Evolutionary conservation across 2,888 invertebrate species (phyloP).

Genomic region (Cabera pusaria): DNA sequence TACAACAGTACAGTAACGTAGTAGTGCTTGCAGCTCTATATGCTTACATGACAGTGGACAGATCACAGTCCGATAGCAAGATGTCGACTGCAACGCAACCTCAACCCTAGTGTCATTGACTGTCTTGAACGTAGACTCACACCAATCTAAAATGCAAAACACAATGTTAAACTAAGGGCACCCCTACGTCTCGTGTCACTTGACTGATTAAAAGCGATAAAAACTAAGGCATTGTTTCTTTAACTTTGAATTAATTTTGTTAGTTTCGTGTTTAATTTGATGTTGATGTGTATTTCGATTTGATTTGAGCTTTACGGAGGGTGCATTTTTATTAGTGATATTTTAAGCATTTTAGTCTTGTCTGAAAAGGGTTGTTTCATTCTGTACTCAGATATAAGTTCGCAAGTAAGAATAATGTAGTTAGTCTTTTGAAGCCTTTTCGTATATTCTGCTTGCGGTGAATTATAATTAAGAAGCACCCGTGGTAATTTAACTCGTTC

Average conservation of each 20-base stretch:
- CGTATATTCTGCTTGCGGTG: too few relatives aligned
- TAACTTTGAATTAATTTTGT: conserved; percentile 5
- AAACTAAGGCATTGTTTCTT: conserved; percentile 19
- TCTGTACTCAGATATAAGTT: too few relatives aligned
- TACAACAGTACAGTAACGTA: too few relatives aligned
- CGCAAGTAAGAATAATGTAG: too few relatives aligned
- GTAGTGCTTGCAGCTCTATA: conserved; percentile 31
- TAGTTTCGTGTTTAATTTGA: conserved; percentile 4
- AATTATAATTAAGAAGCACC: too few relatives aligned
- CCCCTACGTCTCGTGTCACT: conserved; percentile 41
- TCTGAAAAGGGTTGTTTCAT: too few relatives aligned
- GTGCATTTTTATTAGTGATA: too few relatives aligned
- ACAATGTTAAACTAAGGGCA: conserved; percentile 54
- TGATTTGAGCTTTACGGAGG: too few relatives aligned
- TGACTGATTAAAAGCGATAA: conserved; percentile 34
- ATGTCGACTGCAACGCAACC: conserved; percentile 73
- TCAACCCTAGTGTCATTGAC: conserved; percentile 66
- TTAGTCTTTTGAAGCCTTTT: too few relatives aligned
- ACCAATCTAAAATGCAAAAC: conserved; percentile 57
- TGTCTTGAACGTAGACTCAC: conserved; percentile 55
- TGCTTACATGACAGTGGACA: conserved; percentile 51
- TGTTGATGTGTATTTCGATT: too few relatives aligned
- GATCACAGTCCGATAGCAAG: conserved; percentile 69
- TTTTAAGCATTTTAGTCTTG: too few relatives aligned
- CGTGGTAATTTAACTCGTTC: too few relatives aligned